phyloP scores from a whole-genome alignment of 2,113 vertebrate species.

The Pica pica region DNA sequence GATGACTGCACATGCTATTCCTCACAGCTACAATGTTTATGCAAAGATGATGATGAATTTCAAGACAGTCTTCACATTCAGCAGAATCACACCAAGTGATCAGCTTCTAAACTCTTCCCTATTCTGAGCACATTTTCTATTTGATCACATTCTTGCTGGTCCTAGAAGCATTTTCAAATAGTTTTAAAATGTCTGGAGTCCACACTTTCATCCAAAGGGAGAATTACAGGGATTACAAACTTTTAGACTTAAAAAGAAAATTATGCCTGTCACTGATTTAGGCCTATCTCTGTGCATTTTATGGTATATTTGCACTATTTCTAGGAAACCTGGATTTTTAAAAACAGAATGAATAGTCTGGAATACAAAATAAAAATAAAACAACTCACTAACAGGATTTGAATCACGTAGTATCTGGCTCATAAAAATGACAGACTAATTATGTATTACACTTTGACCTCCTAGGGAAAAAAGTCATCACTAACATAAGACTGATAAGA shows the following conservation, averaged over 20 bases:
- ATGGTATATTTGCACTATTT: background rate
- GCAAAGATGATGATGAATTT: background rate
- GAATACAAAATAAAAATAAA: background rate
- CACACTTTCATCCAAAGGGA: background rate
- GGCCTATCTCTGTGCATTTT: background rate
- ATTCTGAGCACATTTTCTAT: background rate
- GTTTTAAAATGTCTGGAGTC: background rate
- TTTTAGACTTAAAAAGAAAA: background rate
- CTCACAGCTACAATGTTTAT: background rate
- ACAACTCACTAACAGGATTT: background rate
- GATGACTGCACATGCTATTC: background rate
- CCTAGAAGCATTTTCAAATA: background rate
- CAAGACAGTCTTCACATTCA: background rate
- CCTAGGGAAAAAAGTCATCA: background rate
- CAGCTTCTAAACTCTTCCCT: background rate
- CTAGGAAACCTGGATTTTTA: background rate
- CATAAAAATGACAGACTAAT: background rate
- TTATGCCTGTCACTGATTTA: background rate
- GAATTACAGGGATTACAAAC: background rate
- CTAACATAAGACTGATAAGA: background rate
- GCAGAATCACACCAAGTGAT: background rate
- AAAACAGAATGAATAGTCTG: background rate
- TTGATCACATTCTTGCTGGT: background rate
- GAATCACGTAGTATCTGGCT: background rate
- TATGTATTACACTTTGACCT: background rate